Base-by-base conservation (phyloP, 2,797 vertebrate species). In the Sebastes kiyomatsui region DNA sequence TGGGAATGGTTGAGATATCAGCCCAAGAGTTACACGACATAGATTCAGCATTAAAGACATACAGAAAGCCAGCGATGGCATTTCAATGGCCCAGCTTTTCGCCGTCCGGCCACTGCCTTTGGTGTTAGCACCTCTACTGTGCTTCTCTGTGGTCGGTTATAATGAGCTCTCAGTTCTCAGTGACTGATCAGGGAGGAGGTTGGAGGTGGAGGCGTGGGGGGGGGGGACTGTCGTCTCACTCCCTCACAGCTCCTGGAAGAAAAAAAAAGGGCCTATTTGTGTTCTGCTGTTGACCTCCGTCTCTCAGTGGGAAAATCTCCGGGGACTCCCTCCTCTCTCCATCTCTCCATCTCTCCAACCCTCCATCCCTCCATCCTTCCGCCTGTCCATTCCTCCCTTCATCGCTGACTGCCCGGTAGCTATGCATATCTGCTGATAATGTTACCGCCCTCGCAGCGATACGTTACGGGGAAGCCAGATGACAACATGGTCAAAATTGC, bases 381-480 rank as follows among this genome's bases (percentile, higher is more conserved):
- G 66, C 46, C 77, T 55, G 30, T 75, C 80, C 75, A 75, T 67
- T 75, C 73, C 81, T 84, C 69, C 75, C 81, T 88, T 90, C 85
- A 88, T 82, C 58, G 23, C 85, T 28, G 71, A 77, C 90, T 88
- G 71, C 82, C 82, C 71, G 18, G 88, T 87, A 93, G 90, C 88
- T 84, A 77, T 77, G 84, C 77, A 75, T 88, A 77, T 90, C 75
- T 82, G 80, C 92, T 90, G 88, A 92, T 92, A 88, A 84, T 74
- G 87, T 87, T 92, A 81, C 10, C 18, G 2, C 49, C 70, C 83
- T 86, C 65, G 32, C 72, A 82, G 85, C 85, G 83, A 85, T 81
- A 55, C 79, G 74, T 87, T 74, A 58, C 60, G 12, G 77, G 75
- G 78, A 79, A 80, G 74, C 7, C 5, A 74, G 77, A 86, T 87